A percentile compares a stretch with the other conserved stretches of the same genome.
Evolutionary conservation across 2,797 vertebrate genomes (phyloP).

Genomic region (Cryptoprocta ferox): DNA sequence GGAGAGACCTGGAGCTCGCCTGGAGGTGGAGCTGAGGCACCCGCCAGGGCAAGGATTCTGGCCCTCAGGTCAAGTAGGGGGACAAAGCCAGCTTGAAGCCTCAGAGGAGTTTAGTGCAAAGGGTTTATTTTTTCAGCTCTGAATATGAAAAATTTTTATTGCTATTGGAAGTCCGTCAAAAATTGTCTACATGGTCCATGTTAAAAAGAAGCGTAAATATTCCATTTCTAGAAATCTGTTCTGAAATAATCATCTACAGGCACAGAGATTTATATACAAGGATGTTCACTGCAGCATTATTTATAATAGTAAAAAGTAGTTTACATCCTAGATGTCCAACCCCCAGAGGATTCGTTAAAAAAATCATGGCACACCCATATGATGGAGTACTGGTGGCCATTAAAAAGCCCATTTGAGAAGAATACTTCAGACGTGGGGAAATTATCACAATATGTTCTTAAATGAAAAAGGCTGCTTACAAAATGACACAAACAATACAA

Average conservation of each 20-base stretch:
- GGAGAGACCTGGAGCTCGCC: not conserved
- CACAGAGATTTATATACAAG: constrained; percentile 51
- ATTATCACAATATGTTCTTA: constrained; percentile 41
- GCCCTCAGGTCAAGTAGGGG: not conserved
- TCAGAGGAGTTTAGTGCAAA: not conserved
- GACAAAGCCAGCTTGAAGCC: not conserved
- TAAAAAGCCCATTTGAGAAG: constrained; percentile 44
- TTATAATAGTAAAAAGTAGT: constrained; percentile 66
- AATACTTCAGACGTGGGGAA: not conserved
- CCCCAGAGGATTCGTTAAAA: not conserved
- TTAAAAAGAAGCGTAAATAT: constrained; percentile 65
- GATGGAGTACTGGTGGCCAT: constrained; percentile 13
- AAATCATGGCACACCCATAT: constrained; percentile 43
- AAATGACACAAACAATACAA: not conserved
- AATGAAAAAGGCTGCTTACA: constrained; percentile 50
- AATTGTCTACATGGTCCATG: constrained; percentile 48
- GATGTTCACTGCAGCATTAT: constrained; percentile 65
- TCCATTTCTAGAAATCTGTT: constrained; percentile 49
- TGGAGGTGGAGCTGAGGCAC: not conserved
- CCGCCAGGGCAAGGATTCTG: not conserved
- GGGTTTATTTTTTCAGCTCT: not conserved
- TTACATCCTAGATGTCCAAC: constrained; percentile 32
- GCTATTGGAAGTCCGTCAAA: constrained; percentile 48
- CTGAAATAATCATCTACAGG: constrained; percentile 55
- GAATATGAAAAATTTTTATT: constrained; percentile 43